A percentile compares a stretch with the other conserved stretches of the same genome.
Conservation (phyloP, 2,888 invertebrate species). For the Drosophila atroscutellata region DNA sequence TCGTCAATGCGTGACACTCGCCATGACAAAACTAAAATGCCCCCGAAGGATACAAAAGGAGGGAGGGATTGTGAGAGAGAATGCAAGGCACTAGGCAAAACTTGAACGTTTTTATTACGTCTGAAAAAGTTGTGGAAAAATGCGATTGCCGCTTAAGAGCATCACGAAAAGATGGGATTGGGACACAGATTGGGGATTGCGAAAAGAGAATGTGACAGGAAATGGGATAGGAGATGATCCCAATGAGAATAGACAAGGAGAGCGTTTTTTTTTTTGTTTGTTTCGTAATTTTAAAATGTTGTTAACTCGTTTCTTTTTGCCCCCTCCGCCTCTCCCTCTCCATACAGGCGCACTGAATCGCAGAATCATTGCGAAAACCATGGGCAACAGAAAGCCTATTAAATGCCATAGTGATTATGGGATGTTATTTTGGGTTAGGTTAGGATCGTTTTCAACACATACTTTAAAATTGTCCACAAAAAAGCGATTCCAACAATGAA, state of each 20-base stretch:
- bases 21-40: background rate
- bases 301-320: conserved; percentile 45
- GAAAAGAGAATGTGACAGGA: conserved; percentile 2
- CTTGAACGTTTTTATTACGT: conserved; percentile 78
- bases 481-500: background rate
- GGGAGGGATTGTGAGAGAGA: conserved; percentile 1
- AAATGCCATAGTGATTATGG: background rate
- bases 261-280: conserved; percentile 56
- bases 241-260: conserved; percentile 14
- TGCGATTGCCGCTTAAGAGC: conserved; percentile 79
- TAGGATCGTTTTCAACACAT: background rate
- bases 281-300: conserved; percentile 70
- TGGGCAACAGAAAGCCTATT: background rate
- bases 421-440: background rate
- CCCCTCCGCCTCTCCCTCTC: background rate
- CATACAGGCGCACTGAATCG: background rate
- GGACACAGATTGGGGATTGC: conserved; percentile 3
- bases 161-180: conserved; percentile 36
- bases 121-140: conserved; percentile 78
- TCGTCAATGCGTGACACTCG: background rate
- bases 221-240: background rate
- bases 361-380: background rate
- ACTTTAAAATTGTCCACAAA: background rate
- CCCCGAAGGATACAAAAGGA: background rate
- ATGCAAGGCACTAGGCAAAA: conserved; percentile 61